Evolutionary conservation across 2,113 vertebrate species (phyloP).

Genomic region (Proterorhinus semilunaris): DNA sequence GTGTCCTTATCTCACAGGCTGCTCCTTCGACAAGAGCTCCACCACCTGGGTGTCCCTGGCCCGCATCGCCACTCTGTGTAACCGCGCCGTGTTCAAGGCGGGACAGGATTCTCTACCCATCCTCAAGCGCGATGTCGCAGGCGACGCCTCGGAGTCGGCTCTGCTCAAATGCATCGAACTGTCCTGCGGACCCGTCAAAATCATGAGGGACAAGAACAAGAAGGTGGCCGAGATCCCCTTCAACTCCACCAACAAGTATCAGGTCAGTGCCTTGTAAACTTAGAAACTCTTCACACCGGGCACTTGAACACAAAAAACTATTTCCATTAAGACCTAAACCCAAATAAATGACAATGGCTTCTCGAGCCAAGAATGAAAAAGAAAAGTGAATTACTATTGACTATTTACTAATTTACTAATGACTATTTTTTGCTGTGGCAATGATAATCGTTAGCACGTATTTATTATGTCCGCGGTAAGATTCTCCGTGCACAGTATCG

Average conservation of each 20-base stretch:
- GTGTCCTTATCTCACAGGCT: conserved; percentile 64
- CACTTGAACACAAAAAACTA: no score
- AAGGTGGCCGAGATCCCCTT: conserved; percentile 92
- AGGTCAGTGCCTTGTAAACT: conserved; percentile 60
- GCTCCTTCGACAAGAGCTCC: conserved; percentile 90
- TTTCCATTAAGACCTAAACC: no score
- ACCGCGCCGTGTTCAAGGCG: conserved; percentile 88
- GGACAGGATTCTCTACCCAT: conserved; percentile 87
- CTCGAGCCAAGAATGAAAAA: no score
- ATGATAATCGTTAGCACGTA: no score
- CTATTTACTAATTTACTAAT: no score
- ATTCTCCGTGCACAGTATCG: not conserved
- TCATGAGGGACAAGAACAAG: conserved; percentile 88
- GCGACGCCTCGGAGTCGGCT: conserved; percentile 88
- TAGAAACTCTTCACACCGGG: not conserved
- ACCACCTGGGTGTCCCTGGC: conserved; percentile 86
- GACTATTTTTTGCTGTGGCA: no score
- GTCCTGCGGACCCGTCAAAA: conserved; percentile 84
- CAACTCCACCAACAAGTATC: conserved; percentile 84
- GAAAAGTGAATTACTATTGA: no score
- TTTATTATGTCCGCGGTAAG: no score
- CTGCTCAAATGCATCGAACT: conserved; percentile 90
- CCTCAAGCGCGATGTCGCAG: conserved; percentile 85
- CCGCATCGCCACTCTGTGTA: conserved; percentile 85
- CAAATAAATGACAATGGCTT: no score